Conservation (phyloP, 1,140 invertebrate genomes). For the Saccostrea glomerata region DNA sequence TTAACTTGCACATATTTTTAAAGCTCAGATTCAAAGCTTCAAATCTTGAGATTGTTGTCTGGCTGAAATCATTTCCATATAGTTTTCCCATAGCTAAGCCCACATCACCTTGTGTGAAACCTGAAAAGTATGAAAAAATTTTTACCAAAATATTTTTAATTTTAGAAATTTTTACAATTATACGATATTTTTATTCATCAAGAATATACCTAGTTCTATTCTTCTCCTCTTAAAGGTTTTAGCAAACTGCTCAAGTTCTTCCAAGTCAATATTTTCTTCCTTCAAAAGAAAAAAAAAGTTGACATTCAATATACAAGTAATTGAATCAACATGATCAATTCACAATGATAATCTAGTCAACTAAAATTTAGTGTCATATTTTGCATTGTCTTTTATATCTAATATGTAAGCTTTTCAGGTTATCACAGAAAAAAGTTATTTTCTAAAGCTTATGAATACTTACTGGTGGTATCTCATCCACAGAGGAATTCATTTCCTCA, state of each 20-base stretch:
- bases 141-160: neutral
- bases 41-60: conserved; percentile 99
- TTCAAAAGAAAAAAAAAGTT: conserved; percentile 54
- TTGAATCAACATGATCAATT: too few species aligned
- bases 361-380: too few species aligned
- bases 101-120: conserved; percentile 99
- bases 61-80: conserved; percentile 99
- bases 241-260: conserved; percentile 99
- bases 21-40: conserved; percentile 98
- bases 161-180: too few species aligned
- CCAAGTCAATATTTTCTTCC: conserved; percentile 86
- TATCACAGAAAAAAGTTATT: too few species aligned
- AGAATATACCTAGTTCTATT: conserved; percentile 95
- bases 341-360: too few species aligned
- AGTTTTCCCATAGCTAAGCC: conserved; percentile 98
- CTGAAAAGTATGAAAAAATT: conserved; percentile 79
- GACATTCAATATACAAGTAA: too few species aligned
- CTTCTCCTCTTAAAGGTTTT: conserved; percentile 99
- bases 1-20: conserved; percentile 99
- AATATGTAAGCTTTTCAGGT: too few species aligned
- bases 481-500: neutral
- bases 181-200: neutral
- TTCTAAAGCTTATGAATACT: neutral
- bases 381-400: too few species aligned
- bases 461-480: conserved; percentile 21